A percentile compares a stretch with the other conserved stretches of the same genome.
Evolutionary conservation across 2,113 vertebrate genomes (phyloP).

Genomic region (Prochilodus magdalenae): DNA sequence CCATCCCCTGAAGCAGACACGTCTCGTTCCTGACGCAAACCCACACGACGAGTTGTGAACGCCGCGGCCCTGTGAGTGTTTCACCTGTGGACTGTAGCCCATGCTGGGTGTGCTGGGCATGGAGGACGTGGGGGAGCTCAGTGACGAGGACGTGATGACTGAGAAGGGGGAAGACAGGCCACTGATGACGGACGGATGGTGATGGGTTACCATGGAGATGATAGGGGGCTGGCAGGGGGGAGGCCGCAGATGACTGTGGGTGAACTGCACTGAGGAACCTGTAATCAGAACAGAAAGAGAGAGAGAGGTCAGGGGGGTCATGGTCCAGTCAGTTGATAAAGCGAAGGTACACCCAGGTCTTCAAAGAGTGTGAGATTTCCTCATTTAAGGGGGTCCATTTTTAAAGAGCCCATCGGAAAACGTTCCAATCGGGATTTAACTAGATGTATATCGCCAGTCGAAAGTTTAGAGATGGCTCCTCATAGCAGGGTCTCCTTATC

Average conservation of each 20-base stretch:
- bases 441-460: no score
- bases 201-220: conserved; percentile 70
- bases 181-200: conserved; percentile 81
- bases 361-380: no score
- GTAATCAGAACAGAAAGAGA: conserved; percentile 17
- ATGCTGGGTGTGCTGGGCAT: conserved; percentile 75
- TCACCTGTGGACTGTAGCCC: conserved; percentile 79
- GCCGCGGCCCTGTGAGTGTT: background rate
- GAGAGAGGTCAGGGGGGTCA: conserved; percentile 1
- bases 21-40: no score
- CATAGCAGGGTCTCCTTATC: no score
- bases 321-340: no score
- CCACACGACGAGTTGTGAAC: background rate
- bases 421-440: no score
- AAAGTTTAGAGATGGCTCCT: no score
- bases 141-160: conserved; percentile 77
- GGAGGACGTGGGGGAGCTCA: conserved; percentile 73
- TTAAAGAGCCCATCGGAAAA: no score
- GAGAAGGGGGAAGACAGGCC: conserved; percentile 79
- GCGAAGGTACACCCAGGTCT: no score
- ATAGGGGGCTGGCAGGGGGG: conserved; percentile 68
- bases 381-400: no score
- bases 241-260: conserved; percentile 72
- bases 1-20: no score
- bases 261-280: conserved; percentile 63